These are phyloP conservation scores for Ataeniobius toweri DNA, from an alignment of 2,797 vertebrate genomes.

Conservation along the genomic window DNA sequence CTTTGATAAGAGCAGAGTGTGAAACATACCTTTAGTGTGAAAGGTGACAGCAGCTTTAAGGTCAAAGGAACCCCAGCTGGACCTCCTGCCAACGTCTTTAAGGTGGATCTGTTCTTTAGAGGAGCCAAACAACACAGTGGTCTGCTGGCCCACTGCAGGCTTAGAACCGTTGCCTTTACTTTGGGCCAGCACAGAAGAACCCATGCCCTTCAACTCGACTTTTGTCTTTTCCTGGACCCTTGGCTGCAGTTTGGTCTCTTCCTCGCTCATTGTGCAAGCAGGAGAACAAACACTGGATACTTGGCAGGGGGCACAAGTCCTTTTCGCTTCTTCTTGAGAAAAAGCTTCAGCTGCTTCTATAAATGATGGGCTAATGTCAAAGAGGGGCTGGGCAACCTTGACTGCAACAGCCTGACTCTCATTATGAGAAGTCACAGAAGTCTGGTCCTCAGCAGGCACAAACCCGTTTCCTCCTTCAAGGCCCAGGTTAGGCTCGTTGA, in stretches of 20 bases:
- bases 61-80: constrained; percentile 91
- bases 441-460: constrained; percentile 76
- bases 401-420: constrained; percentile 80
- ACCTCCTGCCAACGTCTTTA: constrained; percentile 89
- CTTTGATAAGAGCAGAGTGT: neutral
- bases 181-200: constrained; percentile 84
- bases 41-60: constrained; percentile 95
- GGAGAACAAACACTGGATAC: constrained; percentile 64
- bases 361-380: constrained; percentile 82
- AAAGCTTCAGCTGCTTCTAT: constrained; percentile 82
- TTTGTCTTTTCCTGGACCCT: constrained; percentile 83
- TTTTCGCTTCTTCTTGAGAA: constrained; percentile 89
- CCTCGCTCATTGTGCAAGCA: constrained; percentile 78
- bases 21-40: constrained; percentile 95
- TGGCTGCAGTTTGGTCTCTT: constrained; percentile 81
- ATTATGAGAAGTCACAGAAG: constrained; percentile 84
- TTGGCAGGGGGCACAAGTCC: constrained; percentile 88
- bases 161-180: constrained; percentile 88
- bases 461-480: constrained; percentile 76
- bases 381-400: constrained; percentile 84
- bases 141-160: constrained; percentile 83
- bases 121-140: constrained; percentile 89
- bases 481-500: constrained; percentile 93
- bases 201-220: constrained; percentile 82
- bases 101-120: constrained; percentile 89